Base-by-base conservation (phyloP, 2,888 invertebrate species). In the Agrochola macilenta region DNA sequence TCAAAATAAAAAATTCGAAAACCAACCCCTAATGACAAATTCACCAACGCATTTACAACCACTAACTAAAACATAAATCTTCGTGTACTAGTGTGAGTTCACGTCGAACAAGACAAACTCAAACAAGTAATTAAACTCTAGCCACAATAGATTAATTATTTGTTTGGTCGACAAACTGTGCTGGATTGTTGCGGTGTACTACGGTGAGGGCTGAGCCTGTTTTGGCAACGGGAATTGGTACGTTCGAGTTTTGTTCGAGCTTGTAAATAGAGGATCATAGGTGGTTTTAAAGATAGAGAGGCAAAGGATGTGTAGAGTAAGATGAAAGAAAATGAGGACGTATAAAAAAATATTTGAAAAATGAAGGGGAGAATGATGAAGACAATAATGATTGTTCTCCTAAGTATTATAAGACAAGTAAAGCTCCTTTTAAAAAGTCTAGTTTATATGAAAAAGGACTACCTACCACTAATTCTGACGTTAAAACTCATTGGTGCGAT, bases 121-220 rank as follows among this genome's bases (percentile, higher is more conserved):
- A 91, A 95, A 94, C 94, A 95, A 95, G 94, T 95, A 95, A 95
- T 95, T 95, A 94, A 95, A 95, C 95, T 94, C 93, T 91, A 92
- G 92, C 92, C 92, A 89, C 91, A 87, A 88, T 90, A 94, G 95
- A 95, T 95, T 95, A 95, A 95, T 95, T 95, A 95, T 95, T 95
- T 95, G 95, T 95, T 95, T 94, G 92, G 90, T 86, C 89, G 91
- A 94, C 95, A 93, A 95, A 94, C 94, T 91, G 91, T 84, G 90
- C 89, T 85, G 91, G 89, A 92, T 92, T 91, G 90, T 86, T 88
- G 83, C 26, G 88, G 88, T 68, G 23, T 82, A 77, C 74, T 72
- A 91, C 89, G 82, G 86, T 72, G 46, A 72, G 83, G 82, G 11
- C 11, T 0, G 26, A 69, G 65, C 79, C 69, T 87, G 71, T 78